Conservation (phyloP, 2,888 invertebrate genomes). For the Epinotia nisella region DNA sequence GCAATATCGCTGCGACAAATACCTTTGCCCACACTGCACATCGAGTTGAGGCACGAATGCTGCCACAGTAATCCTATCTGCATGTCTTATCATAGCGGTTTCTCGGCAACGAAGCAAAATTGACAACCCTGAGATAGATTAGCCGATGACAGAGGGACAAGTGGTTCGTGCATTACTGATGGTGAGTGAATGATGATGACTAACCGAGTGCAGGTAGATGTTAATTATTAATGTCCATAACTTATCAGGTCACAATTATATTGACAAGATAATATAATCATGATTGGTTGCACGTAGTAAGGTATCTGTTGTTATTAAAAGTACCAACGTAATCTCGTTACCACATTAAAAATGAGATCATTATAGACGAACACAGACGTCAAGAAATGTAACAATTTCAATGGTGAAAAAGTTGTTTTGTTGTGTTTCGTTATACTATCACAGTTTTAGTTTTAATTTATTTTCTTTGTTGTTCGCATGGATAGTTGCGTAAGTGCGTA, state of each 20-base stretch:
- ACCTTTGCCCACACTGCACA: background rate
- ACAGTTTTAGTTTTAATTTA: too few species aligned
- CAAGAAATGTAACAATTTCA: too few species aligned
- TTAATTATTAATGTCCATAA: constrained; percentile 14
- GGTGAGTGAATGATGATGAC: constrained; percentile 6
- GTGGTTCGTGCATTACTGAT: constrained; percentile 29
- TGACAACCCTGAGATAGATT: constrained; percentile 63
- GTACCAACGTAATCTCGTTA: too few species aligned
- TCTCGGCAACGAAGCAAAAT: constrained; percentile 66
- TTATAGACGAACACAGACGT: too few species aligned
- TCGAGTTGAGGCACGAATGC: constrained; percentile 47
- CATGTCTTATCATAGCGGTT: constrained; percentile 78
- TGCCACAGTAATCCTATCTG: constrained; percentile 68
- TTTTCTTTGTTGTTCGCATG: too few species aligned
- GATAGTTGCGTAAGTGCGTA: too few species aligned
- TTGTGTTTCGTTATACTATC: too few species aligned
- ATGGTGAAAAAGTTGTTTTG: too few species aligned
- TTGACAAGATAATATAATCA: background rate
- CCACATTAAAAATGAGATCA: too few species aligned
- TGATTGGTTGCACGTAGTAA: too few species aligned
- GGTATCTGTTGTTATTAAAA: too few species aligned
- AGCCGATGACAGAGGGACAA: constrained; percentile 45
- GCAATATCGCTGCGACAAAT: too few species aligned
- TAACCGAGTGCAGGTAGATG: background rate
- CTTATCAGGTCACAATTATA: background rate